Conservation (phyloP, 23 tunicate genomes). For the Corella eumyota region DNA sequence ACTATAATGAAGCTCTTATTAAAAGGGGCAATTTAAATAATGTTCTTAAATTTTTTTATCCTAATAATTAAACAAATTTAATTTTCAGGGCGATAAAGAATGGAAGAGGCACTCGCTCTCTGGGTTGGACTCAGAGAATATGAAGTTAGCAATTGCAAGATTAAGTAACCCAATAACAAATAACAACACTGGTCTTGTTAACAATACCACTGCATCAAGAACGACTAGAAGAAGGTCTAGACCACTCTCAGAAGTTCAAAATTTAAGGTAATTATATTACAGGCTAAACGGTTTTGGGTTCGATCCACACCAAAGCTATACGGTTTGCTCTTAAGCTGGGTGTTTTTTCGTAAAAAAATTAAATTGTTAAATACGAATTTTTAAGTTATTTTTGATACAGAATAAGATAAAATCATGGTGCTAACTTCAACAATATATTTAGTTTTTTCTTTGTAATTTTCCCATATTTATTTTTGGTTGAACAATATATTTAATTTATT, state of each 20-base stretch:
- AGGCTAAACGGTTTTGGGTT: no score
- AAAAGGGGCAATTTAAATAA: neutral
- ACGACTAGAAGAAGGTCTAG: constrained; percentile 6
- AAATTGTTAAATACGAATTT: no score
- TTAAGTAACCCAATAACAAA: constrained; percentile 22
- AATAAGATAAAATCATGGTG: no score
- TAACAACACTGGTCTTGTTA: neutral
- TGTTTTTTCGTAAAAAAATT: no score
- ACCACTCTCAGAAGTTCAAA: constrained; percentile 42
- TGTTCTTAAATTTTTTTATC: neutral
- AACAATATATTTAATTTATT: no score
- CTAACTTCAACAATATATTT: no score
- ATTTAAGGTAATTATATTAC: constrained; percentile 29
- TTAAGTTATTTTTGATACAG: no score
- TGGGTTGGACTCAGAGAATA: constrained; percentile 24
- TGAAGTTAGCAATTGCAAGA: constrained; percentile 22
- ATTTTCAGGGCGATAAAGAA: constrained; percentile 17
- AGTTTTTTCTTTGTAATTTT: no score
- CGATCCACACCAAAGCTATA: no score
- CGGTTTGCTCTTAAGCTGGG: no score
- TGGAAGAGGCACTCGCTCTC: constrained; percentile 38
- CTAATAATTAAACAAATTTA: neutral
- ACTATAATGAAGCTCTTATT: no score
- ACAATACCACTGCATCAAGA: neutral
- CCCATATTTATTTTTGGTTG: no score